Conservation (phyloP, 2,888 invertebrate species). For the Catonia carolina region DNA sequence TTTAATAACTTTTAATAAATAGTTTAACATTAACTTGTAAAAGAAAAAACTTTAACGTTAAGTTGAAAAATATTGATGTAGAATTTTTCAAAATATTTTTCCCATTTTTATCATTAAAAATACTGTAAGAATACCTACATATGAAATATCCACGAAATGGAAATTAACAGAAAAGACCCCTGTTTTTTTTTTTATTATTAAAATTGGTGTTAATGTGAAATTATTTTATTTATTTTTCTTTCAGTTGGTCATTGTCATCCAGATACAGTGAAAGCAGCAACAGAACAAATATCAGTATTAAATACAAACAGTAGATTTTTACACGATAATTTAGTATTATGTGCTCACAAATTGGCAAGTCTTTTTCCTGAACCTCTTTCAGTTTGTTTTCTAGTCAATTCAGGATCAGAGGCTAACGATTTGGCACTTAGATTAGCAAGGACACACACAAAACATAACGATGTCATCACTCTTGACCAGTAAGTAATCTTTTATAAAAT, state of each 20-base stretch:
- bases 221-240: constrained; percentile 36
- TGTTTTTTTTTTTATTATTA: too few relatives aligned
- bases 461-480: constrained; percentile 94
- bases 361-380: constrained; percentile 80
- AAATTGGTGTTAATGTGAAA: too few relatives aligned
- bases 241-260: constrained; percentile 98
- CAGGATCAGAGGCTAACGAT: constrained; percentile 98
- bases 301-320: constrained; percentile 95
- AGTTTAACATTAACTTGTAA: too few relatives aligned
- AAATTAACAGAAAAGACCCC: too few relatives aligned
- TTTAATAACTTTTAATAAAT: too few relatives aligned
- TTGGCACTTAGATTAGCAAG: constrained; percentile 86
- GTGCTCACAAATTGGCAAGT: constrained; percentile 74
- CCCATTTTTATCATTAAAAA: too few relatives aligned
- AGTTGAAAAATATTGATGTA: too few relatives aligned
- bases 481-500: too few relatives aligned
- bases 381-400: constrained; percentile 95
- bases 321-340: constrained; percentile 89
- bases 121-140: too few relatives aligned
- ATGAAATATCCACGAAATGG: neutral
- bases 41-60: too few relatives aligned
- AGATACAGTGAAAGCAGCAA: constrained; percentile 82
- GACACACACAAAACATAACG: constrained; percentile 79
- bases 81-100: too few relatives aligned
- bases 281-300: constrained; percentile 82